Evolutionary conservation across 1,140 invertebrate species (phyloP).

Genomic region (Andrena cerasifolii): DNA sequence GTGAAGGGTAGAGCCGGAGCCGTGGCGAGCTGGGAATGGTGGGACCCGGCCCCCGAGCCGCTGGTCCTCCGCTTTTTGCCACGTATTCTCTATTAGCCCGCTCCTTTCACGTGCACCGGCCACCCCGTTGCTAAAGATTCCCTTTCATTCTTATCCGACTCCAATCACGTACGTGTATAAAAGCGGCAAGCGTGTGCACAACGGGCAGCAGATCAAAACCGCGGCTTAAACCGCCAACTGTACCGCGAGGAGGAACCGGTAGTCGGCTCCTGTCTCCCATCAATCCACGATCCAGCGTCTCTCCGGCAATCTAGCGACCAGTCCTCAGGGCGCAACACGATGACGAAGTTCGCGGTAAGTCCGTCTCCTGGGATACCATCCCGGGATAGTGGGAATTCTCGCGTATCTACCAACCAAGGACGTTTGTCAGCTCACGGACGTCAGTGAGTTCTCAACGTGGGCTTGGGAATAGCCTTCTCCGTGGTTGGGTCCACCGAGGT

Average conservation of each 20-base stretch:
- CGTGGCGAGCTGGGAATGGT: background rate
- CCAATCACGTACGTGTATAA: slow-evolving; percentile 63
- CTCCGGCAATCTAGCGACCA: background rate
- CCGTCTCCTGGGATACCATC: background rate
- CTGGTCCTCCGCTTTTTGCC: slow-evolving; percentile 50
- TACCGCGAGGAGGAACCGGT: slow-evolving; percentile 27
- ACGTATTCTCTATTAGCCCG: slow-evolving; percentile 41
- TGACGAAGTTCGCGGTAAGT: slow-evolving; percentile 44
- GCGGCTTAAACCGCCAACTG: slow-evolving; percentile 40
- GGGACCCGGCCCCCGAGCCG: background rate
- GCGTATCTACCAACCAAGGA: too few species aligned
- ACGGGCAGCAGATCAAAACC: slow-evolving; percentile 58
- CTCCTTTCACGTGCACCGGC: slow-evolving; percentile 59
- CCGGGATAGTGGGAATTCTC: too few species aligned
- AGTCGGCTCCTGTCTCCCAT: background rate
- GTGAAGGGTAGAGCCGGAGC: slow-evolving; percentile 41
- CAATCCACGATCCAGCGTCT: too few species aligned
- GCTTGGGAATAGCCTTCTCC: too few species aligned
- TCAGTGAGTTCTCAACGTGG: too few species aligned
- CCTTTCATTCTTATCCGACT: slow-evolving; percentile 70
- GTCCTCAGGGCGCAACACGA: slow-evolving; percentile 6
- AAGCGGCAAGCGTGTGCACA: slow-evolving; percentile 56
- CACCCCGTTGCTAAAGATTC: slow-evolving; percentile 51
- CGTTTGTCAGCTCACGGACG: too few species aligned
- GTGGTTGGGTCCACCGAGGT: too few species aligned